Evolutionary conservation across 2,113 vertebrate genomes (phyloP).

Genomic region (Spheniscus mendiculus): DNA sequence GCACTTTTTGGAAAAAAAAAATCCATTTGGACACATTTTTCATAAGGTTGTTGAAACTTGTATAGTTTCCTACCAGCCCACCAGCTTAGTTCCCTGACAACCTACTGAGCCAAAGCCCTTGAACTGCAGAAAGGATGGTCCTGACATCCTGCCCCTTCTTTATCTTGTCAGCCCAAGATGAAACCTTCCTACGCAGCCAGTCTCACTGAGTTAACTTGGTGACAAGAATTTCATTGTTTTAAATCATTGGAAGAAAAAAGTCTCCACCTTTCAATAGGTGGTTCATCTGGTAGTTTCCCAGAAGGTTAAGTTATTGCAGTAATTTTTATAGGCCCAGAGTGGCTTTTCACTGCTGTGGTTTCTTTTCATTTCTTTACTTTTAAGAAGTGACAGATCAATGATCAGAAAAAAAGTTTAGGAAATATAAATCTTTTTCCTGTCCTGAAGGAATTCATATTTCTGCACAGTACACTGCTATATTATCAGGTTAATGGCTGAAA

Average conservation of each 20-base stretch:
- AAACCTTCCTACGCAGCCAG: background rate
- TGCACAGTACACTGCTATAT: background rate
- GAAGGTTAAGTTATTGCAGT: background rate
- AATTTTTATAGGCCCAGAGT: background rate
- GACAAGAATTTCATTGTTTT: background rate
- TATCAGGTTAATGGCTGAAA: background rate
- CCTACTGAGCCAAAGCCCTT: background rate
- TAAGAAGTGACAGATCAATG: background rate
- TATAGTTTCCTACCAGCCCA: background rate
- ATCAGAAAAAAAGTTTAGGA: background rate
- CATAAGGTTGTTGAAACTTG: accelerated
- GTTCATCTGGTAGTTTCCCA: background rate
- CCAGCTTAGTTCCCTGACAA: background rate
- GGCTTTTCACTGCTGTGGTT: background rate
- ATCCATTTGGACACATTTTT: background rate
- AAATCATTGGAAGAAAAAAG: background rate
- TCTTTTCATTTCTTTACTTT: background rate
- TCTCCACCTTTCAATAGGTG: background rate
- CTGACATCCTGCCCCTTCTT: background rate
- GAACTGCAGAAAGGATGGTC: background rate
- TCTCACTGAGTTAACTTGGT: background rate
- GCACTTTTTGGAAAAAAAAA: accelerated
- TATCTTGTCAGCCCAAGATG: background rate
- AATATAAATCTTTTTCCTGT: background rate
- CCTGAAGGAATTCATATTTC: background rate